Evolutionary conservation across 2,888 invertebrate species (phyloP).

Genomic region (Odontothrips loti): DNA sequence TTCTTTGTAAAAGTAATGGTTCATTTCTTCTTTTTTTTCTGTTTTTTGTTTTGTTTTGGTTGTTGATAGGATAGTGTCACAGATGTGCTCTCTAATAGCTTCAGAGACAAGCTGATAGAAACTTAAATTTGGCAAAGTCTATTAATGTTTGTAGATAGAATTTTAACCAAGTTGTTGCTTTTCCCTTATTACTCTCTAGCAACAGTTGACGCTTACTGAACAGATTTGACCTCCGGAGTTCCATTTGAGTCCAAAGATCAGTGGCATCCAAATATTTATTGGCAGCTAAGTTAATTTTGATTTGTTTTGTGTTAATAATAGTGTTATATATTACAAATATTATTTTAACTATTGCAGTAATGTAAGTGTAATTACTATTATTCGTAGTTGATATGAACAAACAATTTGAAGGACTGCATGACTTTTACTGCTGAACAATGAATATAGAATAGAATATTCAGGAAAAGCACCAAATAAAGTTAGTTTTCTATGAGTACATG

Average conservation of each 20-base stretch:
- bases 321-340: slow-evolving; percentile 14
- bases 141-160: slow-evolving; percentile 16
- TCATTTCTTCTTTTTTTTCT: neutral
- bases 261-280: slow-evolving; percentile 25
- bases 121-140: neutral
- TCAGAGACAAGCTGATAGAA: neutral
- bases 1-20: neutral
- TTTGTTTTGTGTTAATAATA: slow-evolving; percentile 13
- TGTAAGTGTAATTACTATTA: neutral
- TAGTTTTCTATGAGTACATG: neutral
- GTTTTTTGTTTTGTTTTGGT: neutral
- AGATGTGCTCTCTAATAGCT: neutral
- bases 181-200: neutral
- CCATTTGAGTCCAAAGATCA: slow-evolving; percentile 18
- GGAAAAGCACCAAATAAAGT: slow-evolving; percentile 11
- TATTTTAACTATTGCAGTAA: slow-evolving; percentile 10
- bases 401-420: slow-evolving; percentile 15
- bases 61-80: neutral
- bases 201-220: slow-evolving; percentile 8
- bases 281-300: slow-evolving; percentile 10
- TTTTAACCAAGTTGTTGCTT: slow-evolving; percentile 16
- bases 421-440: slow-evolving; percentile 18
- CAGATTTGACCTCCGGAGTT: neutral
- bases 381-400: neutral
- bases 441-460: slow-evolving; percentile 7